phyloP scores from a whole-genome alignment of 2,888 invertebrate genomes.

The Stenoptilia bipunctidactyla region DNA sequence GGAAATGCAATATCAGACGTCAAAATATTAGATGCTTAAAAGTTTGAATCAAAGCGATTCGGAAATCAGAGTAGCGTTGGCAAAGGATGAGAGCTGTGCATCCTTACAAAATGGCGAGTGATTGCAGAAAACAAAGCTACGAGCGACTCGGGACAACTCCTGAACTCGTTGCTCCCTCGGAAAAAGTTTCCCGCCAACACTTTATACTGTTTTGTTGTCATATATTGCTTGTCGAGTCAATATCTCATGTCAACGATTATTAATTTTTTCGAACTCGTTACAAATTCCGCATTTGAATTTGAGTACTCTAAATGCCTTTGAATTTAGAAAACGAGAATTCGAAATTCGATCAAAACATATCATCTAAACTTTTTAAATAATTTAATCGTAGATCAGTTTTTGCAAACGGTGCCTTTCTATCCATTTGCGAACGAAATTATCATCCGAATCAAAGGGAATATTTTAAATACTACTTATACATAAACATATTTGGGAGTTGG shows the following conservation, averaged over 20 bases:
- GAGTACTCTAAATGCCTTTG: not conserved
- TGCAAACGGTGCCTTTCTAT: slow-evolving; percentile 36
- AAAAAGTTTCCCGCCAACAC: slow-evolving; percentile 53
- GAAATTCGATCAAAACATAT: not conserved
- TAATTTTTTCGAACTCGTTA: slow-evolving; percentile 25
- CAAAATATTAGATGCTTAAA: slow-evolving; percentile 58
- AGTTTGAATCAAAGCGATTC: slow-evolving; percentile 65
- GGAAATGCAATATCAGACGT: slow-evolving; percentile 61
- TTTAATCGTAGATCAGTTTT: slow-evolving; percentile 18
- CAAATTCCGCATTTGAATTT: slow-evolving; percentile 13
- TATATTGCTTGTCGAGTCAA: slow-evolving; percentile 24
- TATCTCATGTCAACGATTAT: slow-evolving; percentile 27
- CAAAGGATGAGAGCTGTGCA: slow-evolving; percentile 52
- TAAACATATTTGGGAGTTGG: slow-evolving; percentile 41
- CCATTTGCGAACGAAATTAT: slow-evolving; percentile 55
- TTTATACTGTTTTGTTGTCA: slow-evolving; percentile 25
- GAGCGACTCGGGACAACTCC: slow-evolving; percentile 39
- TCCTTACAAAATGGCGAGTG: slow-evolving; percentile 62
- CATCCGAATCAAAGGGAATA: slow-evolving; percentile 70
- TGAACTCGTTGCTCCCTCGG: slow-evolving; percentile 32
- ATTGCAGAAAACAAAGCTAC: slow-evolving; percentile 56
- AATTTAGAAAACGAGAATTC: too few relatives aligned
- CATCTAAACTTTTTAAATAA: not conserved
- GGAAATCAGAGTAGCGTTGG: slow-evolving; percentile 59
- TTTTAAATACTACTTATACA: slow-evolving; percentile 61